These are phyloP conservation scores for Sphaerodactylus townsendi DNA, from an alignment of 2,113 vertebrate genomes.

Conservation along the genomic window DNA sequence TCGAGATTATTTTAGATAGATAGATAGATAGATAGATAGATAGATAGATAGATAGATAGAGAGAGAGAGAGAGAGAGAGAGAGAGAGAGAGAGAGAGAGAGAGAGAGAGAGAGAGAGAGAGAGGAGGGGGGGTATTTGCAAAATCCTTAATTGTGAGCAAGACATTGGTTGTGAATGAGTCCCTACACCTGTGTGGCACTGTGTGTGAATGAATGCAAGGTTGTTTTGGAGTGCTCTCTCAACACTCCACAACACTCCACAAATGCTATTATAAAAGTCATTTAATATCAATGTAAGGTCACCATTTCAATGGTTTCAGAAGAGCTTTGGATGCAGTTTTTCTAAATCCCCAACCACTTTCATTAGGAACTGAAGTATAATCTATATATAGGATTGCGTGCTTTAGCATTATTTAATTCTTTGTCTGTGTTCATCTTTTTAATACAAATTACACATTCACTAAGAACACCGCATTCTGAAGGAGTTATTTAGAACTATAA, in stretches of 20 bases:
- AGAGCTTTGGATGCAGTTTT: background rate
- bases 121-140: too few species aligned
- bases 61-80: too few species aligned
- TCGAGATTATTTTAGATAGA: background rate
- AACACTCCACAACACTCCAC: too few species aligned
- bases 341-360: background rate
- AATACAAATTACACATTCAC: background rate
- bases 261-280: background rate
- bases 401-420: background rate
- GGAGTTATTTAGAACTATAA: background rate
- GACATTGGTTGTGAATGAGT: background rate
- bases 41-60: too few species aligned
- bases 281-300: background rate
- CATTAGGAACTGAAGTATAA: background rate
- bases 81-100: too few species aligned
- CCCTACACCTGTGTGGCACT: background rate
- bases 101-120: too few species aligned
- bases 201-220: background rate
- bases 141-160: too few species aligned
- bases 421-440: background rate
- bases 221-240: background rate
- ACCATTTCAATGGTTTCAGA: background rate
- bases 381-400: background rate
- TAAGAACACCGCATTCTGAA: background rate
- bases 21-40: too few species aligned